phyloP scores from a whole-genome alignment of 2,888 invertebrate genomes.

The Isotomurus palustris region DNA sequence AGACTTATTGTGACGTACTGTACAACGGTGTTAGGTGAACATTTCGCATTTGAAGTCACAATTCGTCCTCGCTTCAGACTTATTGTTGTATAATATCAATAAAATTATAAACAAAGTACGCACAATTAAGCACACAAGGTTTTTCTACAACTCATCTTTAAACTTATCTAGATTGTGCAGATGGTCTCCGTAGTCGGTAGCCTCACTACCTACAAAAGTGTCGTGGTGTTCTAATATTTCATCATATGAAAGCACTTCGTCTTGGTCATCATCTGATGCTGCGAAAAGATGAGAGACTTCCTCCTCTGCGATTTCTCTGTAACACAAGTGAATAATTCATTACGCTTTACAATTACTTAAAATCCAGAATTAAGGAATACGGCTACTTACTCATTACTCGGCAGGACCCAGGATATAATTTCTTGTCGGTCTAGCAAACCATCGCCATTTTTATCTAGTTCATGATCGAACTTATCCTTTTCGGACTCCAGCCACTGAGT shows the following conservation, averaged over 20 bases:
- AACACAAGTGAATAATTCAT: slow-evolving; percentile 38
- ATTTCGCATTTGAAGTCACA: no score
- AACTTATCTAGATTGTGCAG: slow-evolving; percentile 72
- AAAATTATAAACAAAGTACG: no score
- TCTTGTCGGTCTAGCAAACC: slow-evolving; percentile 73
- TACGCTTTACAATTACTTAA: background rate
- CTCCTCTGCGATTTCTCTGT: slow-evolving; percentile 77
- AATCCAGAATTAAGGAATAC: background rate
- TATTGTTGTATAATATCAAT: no score
- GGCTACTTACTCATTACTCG: slow-evolving; percentile 75
- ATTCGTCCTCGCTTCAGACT: no score
- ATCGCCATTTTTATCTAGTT: slow-evolving; percentile 78
- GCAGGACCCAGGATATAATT: slow-evolving; percentile 82
- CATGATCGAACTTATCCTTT: slow-evolving; percentile 78
- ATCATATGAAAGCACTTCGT: slow-evolving; percentile 68
- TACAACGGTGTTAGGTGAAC: no score
- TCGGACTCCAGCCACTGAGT: slow-evolving; percentile 68
- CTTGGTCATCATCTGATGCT: slow-evolving; percentile 75
- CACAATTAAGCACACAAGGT: no score
- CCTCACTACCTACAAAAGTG: slow-evolving; percentile 88
- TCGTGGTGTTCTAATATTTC: slow-evolving; percentile 82
- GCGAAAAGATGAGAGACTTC: slow-evolving; percentile 88
- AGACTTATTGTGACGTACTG: no score
- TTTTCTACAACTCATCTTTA: slow-evolving; percentile 70
- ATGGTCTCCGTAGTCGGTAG: slow-evolving; percentile 81